Evolutionary conservation across 1,140 invertebrate genomes (phyloP).

Genomic region (Choristoneura fumiferana): DNA sequence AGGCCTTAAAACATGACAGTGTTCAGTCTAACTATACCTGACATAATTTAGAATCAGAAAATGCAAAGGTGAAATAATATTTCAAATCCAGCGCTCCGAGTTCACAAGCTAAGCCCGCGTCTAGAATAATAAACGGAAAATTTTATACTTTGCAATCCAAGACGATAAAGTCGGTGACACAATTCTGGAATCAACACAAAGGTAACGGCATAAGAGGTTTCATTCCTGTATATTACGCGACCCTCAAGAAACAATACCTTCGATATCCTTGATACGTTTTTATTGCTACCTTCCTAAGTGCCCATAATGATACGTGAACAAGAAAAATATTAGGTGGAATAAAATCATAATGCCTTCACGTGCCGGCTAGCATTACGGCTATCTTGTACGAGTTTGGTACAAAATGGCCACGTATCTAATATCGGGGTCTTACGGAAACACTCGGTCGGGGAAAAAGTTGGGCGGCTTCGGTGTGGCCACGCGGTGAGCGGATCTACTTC

Average conservation of each 20-base stretch:
- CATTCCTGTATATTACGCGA: not conserved
- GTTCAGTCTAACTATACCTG: no score
- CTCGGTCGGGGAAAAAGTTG: slow-evolving; percentile 17
- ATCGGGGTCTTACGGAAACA: slow-evolving; percentile 9
- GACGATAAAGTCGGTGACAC: no score
- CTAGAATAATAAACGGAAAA: not conserved
- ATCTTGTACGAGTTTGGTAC: slow-evolving; percentile 10
- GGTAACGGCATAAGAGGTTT: no score
- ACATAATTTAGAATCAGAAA: not conserved
- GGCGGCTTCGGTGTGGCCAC: not conserved
- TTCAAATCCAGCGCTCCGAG: not conserved
- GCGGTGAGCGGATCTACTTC: not conserved
- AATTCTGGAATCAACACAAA: no score
- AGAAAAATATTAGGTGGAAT: slow-evolving; percentile 17
- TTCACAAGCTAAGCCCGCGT: not conserved
- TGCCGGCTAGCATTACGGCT: slow-evolving; percentile 10
- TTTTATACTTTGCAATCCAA: no score
- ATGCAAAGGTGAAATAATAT: not conserved
- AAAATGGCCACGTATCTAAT: slow-evolving; percentile 17
- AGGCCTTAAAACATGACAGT: no score
- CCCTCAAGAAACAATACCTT: slow-evolving; percentile 16
- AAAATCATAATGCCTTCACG: slow-evolving; percentile 16
- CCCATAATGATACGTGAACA: slow-evolving; percentile 15
- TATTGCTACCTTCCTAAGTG: slow-evolving; percentile 3
- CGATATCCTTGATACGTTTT: not conserved